These are phyloP conservation scores for Phyllotreta striolata DNA, from an alignment of 2,888 invertebrate genomes.

Conservation along the genomic window DNA sequence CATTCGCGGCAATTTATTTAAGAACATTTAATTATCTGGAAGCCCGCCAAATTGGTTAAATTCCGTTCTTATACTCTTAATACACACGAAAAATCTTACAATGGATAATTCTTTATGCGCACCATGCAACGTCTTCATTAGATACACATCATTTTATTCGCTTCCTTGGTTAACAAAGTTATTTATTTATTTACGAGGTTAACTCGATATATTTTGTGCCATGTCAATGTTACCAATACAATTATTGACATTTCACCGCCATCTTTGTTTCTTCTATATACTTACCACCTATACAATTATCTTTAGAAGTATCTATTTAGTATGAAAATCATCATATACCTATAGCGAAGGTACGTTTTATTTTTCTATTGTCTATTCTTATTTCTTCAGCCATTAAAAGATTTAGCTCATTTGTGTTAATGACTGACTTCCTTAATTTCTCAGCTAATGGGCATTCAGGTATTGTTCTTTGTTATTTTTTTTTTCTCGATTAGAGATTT, in stretches of 20 bases:
- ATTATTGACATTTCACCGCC: too few relatives aligned
- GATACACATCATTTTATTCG: constrained; percentile 24
- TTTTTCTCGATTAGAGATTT: constrained; percentile 19
- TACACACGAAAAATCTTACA: constrained; percentile 38
- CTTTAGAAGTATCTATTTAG: too few relatives aligned
- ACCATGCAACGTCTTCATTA: constrained; percentile 33
- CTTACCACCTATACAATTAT: too few relatives aligned
- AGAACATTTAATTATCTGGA: constrained; percentile 57
- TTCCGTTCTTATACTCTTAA: constrained; percentile 47
- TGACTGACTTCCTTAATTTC: constrained; percentile 22
- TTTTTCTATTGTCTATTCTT: constrained; percentile 23
- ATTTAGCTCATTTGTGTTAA: constrained; percentile 30
- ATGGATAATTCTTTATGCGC: constrained; percentile 38
- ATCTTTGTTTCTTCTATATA: too few relatives aligned
- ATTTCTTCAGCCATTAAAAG: constrained; percentile 15
- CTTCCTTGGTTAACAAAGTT: too few relatives aligned
- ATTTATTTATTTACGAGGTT: too few relatives aligned
- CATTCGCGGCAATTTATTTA: constrained; percentile 55
- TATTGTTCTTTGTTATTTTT: constrained; percentile 21
- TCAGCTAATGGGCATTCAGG: constrained; percentile 12
- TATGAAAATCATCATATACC: neutral
- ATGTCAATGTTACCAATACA: too few relatives aligned
- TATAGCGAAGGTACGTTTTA: constrained; percentile 18
- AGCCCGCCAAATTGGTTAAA: constrained; percentile 52
- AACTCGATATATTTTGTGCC: too few relatives aligned